These are phyloP conservation scores for Polyommatus icarus DNA, from an alignment of 2,888 invertebrate species.

Conservation along the genomic window DNA sequence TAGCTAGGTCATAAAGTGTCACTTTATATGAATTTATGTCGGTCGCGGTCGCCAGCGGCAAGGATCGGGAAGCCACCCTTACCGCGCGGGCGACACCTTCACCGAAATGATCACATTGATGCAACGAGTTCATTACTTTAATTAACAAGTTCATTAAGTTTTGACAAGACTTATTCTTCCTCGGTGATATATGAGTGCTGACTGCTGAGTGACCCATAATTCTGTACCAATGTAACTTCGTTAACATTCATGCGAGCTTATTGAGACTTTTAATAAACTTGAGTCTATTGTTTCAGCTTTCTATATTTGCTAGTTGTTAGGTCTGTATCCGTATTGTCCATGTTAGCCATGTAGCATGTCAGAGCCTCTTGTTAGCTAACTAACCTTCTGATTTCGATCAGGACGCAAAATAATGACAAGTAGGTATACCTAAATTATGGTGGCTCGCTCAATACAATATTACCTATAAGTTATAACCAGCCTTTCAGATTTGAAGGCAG, in stretches of 20 bases:
- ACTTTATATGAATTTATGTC: too few species aligned
- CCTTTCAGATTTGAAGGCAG: too few species aligned
- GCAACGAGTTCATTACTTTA: slow-evolving; percentile 9
- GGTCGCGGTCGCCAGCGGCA: too few species aligned
- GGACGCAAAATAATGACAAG: too few species aligned
- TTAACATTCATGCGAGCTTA: slow-evolving; percentile 16
- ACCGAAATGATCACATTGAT: neutral
- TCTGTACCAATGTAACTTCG: neutral
- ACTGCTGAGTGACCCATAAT: neutral
- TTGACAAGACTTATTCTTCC: neutral
- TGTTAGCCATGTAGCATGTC: too few species aligned
- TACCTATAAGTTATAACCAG: too few species aligned
- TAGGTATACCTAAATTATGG: too few species aligned
- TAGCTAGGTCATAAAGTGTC: too few species aligned
- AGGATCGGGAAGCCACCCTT: neutral
- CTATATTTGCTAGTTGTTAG: neutral
- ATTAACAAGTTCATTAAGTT: neutral
- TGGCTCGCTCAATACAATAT: too few species aligned
- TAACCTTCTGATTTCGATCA: too few species aligned
- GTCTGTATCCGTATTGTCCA: neutral
- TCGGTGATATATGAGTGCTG: neutral
- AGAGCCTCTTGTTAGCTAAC: too few species aligned
- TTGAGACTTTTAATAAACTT: neutral
- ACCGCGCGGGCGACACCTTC: neutral
- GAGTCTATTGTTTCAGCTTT: neutral